Percentiles rank a stretch among this genome's conserved stretches.
Conservation (phyloP, 2,113 vertebrate species). For the Heloderma charlesbogerti region DNA sequence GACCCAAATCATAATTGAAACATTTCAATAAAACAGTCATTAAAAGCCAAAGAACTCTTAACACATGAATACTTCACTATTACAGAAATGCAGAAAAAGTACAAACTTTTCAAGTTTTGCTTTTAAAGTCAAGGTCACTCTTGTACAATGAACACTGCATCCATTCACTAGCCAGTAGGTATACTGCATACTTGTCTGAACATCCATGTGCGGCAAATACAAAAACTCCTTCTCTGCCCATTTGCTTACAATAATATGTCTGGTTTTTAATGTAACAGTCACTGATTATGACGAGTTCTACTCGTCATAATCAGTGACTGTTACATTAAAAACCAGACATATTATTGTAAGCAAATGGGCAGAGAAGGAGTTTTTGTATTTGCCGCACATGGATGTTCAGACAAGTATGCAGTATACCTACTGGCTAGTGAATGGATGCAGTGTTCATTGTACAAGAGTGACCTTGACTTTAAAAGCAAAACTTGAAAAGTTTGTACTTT, state of each 20-base stretch:
- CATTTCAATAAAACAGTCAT: constrained; percentile 24
- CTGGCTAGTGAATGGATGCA: constrained; percentile 24
- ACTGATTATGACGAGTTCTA: constrained; percentile 23
- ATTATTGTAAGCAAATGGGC: neutral
- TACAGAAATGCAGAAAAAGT: constrained; percentile 63
- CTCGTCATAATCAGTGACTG: constrained; percentile 29
- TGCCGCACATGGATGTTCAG: neutral
- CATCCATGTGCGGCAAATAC: constrained; percentile 11
- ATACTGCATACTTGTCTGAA: neutral
- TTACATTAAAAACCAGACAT: constrained; percentile 22
- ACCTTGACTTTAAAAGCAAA: constrained; percentile 35
- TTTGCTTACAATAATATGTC: neutral
- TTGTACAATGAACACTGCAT: constrained; percentile 40
- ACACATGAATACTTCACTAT: constrained; percentile 47
- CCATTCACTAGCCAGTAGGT: constrained; percentile 17
- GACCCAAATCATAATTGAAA: constrained; percentile 62
- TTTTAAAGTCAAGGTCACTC: constrained; percentile 33
- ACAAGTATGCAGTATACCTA: neutral
- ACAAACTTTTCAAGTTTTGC: constrained; percentile 34
- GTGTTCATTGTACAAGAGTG: constrained; percentile 44
- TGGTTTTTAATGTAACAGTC: constrained; percentile 33
- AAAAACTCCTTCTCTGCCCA: neutral
- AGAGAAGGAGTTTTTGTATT: constrained; percentile 15
- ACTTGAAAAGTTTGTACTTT: constrained; percentile 42
- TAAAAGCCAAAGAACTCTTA: constrained; percentile 47